A percentile compares a stretch with the other conserved stretches of the same genome.
These are phyloP conservation scores for Ophthalmolycus amberensis DNA, from an alignment of 2,113 vertebrate genomes.

Conservation along the genomic window DNA sequence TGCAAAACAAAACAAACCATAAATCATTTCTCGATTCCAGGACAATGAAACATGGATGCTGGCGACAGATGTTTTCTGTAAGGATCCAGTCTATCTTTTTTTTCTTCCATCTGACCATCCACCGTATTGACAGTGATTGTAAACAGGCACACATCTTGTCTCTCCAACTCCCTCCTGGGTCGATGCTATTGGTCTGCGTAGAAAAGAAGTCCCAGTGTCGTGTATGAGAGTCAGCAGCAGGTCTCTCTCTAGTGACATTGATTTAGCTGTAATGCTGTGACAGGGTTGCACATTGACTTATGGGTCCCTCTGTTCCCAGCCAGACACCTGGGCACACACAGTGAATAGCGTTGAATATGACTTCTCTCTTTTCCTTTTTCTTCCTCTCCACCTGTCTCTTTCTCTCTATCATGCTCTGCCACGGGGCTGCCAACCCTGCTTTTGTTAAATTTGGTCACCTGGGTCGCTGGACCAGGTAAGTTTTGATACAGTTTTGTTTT, in stretches of 20 bases:
- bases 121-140: constrained; percentile 63
- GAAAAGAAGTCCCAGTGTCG: constrained; percentile 39
- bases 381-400: constrained; percentile 5
- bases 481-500: constrained; percentile 11
- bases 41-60: not conserved
- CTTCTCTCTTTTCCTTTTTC: constrained; percentile 17
- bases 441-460: constrained; percentile 14
- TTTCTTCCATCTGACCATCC: constrained; percentile 41
- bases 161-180: constrained; percentile 45
- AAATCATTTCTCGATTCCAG: not conserved
- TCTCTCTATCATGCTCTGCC: constrained; percentile 5
- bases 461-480: constrained; percentile 13
- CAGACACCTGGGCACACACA: constrained; percentile 8
- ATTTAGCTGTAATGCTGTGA: constrained; percentile 73
- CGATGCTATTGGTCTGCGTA: constrained; percentile 45
- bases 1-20: not conserved
- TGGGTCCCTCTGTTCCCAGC: constrained; percentile 50
- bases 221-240: constrained; percentile 57
- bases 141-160: constrained; percentile 59
- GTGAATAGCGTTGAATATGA: constrained; percentile 46
- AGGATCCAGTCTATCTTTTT: constrained; percentile 31
- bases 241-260: constrained; percentile 64
- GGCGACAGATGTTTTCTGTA: not conserved
- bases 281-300: constrained; percentile 67
- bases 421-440: not conserved